Evolutionary conservation across 1,140 invertebrate genomes (phyloP).

Genomic region (Diachasmimorpha longicaudata): DNA sequence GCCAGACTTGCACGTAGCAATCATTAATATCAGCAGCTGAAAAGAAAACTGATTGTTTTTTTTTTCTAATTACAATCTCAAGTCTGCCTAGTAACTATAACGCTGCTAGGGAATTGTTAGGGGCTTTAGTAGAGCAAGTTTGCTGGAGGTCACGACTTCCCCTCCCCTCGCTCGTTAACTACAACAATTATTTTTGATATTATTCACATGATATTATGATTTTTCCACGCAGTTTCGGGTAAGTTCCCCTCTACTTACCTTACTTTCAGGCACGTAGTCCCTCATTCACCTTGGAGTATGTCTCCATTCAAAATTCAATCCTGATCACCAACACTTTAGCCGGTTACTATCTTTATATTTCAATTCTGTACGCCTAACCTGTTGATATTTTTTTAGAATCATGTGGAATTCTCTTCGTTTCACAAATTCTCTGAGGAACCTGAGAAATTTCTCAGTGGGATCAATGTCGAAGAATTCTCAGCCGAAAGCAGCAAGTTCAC

Average conservation of each 20-base stretch:
- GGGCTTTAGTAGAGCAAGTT: too few relatives aligned
- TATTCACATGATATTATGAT: neutral
- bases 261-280: neutral
- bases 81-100: too few relatives aligned
- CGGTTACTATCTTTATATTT: neutral
- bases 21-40: too few relatives aligned
- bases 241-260: too few relatives aligned
- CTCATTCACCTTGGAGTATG: neutral
- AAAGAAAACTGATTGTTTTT: too few relatives aligned
- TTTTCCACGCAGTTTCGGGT: neutral
- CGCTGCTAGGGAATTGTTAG: too few relatives aligned
- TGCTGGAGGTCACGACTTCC: too few relatives aligned
- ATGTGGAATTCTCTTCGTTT: neutral
- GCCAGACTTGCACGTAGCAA: too few relatives aligned
- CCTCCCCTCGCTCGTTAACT: too few relatives aligned
- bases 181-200: neutral
- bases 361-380: neutral
- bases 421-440: neutral
- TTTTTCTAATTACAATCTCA: too few relatives aligned
- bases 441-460: slow-evolving; percentile 4
- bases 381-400: neutral
- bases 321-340: too few relatives aligned
- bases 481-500: neutral
- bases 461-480: slow-evolving; percentile 6
- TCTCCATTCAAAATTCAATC: neutral